A percentile compares a stretch with the other conserved stretches of the same genome.
phyloP scores from a whole-genome alignment of 1,140 invertebrate genomes.

The Carposina sasakii region DNA sequence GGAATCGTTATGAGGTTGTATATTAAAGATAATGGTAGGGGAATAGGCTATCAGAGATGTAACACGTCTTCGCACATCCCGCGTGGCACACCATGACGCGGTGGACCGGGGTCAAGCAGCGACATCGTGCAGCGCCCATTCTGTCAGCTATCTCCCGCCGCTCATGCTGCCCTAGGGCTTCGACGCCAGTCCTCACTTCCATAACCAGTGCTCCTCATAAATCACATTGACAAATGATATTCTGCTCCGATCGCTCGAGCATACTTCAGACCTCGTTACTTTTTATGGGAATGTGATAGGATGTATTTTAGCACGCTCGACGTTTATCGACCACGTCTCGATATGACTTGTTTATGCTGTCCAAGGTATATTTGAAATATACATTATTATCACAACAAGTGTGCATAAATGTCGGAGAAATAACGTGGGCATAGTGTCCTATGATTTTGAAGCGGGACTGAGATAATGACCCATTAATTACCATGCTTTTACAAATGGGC shows the following conservation, averaged over 20 bases:
- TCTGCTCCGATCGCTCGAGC: constrained; percentile 21
- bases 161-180: constrained; percentile 19
- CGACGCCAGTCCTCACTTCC: constrained; percentile 18
- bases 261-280: constrained; percentile 27
- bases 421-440: constrained; percentile 22
- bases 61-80: constrained; percentile 34
- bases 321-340: too few relatives aligned
- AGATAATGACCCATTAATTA: constrained; percentile 60
- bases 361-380: too few relatives aligned
- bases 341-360: too few relatives aligned
- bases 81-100: too few relatives aligned
- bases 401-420: constrained; percentile 22
- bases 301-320: constrained; percentile 23
- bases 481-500: constrained; percentile 48
- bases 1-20: constrained; percentile 30
- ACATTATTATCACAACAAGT: too few relatives aligned
- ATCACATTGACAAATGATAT: constrained; percentile 42
- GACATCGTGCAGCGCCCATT: constrained; percentile 53
- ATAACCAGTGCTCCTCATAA: constrained; percentile 23
- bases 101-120: constrained; percentile 31
- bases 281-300: constrained; percentile 31
- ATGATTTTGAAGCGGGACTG: constrained; percentile 40
- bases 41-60: constrained; percentile 27
- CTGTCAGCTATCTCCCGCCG: constrained; percentile 37
- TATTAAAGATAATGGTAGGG: constrained; percentile 46